Percentiles rank a stretch among this genome's conserved stretches.
These are phyloP conservation scores for Oreochromis niloticus DNA, from an alignment of 2,113 vertebrate genomes.

Conservation along the genomic window DNA sequence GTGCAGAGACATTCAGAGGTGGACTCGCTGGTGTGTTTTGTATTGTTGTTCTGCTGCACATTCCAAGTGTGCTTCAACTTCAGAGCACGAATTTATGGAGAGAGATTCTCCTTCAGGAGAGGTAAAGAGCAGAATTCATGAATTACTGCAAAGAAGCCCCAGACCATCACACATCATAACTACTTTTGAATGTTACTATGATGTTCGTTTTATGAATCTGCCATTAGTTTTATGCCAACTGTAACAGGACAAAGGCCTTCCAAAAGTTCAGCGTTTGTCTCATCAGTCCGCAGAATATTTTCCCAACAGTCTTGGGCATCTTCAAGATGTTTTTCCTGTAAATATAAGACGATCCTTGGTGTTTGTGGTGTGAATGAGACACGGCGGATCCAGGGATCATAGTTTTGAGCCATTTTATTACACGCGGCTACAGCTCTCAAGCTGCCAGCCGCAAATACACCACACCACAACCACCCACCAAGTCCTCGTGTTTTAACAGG, in stretches of 20 bases:
- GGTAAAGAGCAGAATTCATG: not conserved
- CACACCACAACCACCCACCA: no score
- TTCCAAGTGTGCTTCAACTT: not conserved
- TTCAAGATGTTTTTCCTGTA: not conserved
- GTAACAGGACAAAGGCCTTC: not conserved
- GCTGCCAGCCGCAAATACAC: not conserved
- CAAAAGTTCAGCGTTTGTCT: not conserved
- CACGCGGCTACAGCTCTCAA: not conserved
- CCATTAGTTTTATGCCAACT: not conserved
- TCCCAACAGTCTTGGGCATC: not conserved
- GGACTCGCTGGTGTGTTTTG: not conserved
- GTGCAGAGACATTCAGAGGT: not conserved
- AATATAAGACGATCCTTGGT: not conserved
- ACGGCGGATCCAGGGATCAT: not conserved
- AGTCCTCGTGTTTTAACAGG: no score
- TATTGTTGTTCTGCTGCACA: not conserved
- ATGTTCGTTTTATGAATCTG: not conserved
- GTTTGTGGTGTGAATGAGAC: not conserved
- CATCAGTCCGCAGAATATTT: not conserved
- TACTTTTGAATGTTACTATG: not conserved
- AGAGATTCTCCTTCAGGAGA: not conserved
- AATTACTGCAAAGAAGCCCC: not conserved
- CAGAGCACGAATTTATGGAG: fast-evolving
- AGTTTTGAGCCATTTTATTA: no score
- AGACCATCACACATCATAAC: not conserved